Percentiles rank a stretch among this genome's conserved stretches.
These are phyloP conservation scores for Drosophila tripunctata DNA, from an alignment of 2,888 invertebrate species.

Conservation along the genomic window DNA sequence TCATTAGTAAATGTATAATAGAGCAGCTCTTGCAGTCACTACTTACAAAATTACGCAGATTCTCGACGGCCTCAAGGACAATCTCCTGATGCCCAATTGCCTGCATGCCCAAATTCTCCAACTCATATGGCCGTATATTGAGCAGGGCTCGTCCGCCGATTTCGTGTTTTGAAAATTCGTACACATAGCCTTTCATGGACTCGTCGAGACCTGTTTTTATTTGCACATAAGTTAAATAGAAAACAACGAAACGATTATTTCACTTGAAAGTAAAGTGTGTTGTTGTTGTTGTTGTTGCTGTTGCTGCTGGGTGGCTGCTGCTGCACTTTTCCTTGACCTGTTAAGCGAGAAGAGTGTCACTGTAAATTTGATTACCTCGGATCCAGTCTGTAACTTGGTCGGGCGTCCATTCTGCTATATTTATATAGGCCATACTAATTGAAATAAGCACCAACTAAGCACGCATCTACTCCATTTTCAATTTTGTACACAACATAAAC, in stretches of 20 bases:
- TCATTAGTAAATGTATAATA: neutral
- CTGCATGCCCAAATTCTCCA: conserved; percentile 93
- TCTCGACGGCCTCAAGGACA: conserved; percentile 95
- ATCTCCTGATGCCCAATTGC: conserved; percentile 97
- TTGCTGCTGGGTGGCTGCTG: conserved; percentile 29
- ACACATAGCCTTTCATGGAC: conserved; percentile 91
- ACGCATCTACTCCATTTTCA: conserved; percentile 57
- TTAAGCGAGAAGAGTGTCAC: conserved; percentile 45
- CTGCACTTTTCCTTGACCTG: conserved; percentile 74
- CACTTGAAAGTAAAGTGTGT: conserved; percentile 39
- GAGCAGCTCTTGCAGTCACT: neutral
- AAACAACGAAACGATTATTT: conserved; percentile 4
- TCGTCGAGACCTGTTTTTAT: conserved; percentile 84
- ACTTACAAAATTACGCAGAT: conserved; percentile 93
- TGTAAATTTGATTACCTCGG: conserved; percentile 87
- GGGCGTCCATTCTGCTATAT: conserved; percentile 94
- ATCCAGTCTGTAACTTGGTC: conserved; percentile 96
- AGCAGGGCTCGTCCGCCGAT: conserved; percentile 92
- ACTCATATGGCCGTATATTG: conserved; percentile 93
- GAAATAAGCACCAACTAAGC: conserved; percentile 33
- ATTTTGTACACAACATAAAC: conserved; percentile 57
- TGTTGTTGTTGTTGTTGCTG: conserved; percentile 35
- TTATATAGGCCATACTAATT: conserved; percentile 90
- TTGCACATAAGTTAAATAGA: neutral
- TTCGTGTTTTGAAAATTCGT: conserved; percentile 91